Evolutionary conservation across 2,113 vertebrate species (phyloP).

Genomic region (Nyctereutes procyonoides): DNA sequence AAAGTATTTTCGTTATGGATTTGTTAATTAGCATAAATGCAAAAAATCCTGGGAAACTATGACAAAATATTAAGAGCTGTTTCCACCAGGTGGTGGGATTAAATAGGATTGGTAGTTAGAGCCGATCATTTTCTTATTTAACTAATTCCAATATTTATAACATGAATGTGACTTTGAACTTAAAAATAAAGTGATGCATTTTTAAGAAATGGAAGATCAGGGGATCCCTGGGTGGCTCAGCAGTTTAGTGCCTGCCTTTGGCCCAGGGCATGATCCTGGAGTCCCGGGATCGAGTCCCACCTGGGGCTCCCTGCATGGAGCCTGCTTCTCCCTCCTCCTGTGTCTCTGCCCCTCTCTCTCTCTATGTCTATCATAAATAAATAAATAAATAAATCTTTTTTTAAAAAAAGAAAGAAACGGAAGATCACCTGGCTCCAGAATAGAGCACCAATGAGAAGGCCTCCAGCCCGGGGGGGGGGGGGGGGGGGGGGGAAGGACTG

Average conservation of each 20-base stretch:
- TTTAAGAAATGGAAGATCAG: background rate
- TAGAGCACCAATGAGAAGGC: background rate
- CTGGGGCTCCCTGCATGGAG: too few relatives aligned
- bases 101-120: background rate
- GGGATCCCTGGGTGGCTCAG: too few relatives aligned
- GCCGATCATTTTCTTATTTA: background rate
- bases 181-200: background rate
- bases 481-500: too few relatives aligned
- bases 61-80: background rate
- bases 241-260: too few relatives aligned
- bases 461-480: background rate
- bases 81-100: background rate
- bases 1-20: background rate
- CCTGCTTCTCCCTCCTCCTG: too few relatives aligned
- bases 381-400: too few relatives aligned
- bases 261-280: too few relatives aligned
- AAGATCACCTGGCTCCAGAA: background rate
- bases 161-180: background rate
- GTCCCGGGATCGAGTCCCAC: too few relatives aligned
- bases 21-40: background rate
- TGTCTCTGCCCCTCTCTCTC: too few relatives aligned
- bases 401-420: background rate
- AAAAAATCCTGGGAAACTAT: slow-evolving; percentile 1
- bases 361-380: too few relatives aligned
- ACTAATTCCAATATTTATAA: slow-evolving; percentile 1